Conservation (phyloP, 2,888 invertebrate species). For the Azorinus chamasolen region DNA sequence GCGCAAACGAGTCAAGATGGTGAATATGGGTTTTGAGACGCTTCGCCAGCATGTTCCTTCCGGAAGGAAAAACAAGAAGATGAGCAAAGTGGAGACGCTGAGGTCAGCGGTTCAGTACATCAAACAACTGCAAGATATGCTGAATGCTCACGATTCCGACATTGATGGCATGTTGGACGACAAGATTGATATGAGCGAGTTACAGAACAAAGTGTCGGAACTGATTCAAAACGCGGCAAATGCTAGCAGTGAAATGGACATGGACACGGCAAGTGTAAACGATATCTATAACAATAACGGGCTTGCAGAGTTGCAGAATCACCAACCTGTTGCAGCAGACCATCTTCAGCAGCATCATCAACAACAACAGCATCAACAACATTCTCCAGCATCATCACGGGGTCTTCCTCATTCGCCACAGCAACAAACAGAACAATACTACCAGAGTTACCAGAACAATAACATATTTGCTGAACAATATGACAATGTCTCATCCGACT, state of each 20-base stretch:
- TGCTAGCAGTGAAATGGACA: constrained; percentile 16
- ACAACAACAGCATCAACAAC: constrained; percentile 31
- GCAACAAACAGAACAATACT: constrained; percentile 38
- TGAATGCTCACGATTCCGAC: constrained; percentile 40
- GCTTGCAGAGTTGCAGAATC: constrained; percentile 14
- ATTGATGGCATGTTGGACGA: constrained; percentile 37
- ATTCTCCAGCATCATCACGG: constrained; percentile 44
- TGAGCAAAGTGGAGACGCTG: constrained; percentile 85
- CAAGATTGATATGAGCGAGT: constrained; percentile 51
- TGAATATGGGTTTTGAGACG: constrained; percentile 84
- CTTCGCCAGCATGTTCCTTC: constrained; percentile 84
- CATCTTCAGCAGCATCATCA: constrained; percentile 26
- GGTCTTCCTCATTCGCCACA: constrained; percentile 34
- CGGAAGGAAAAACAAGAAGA: constrained; percentile 82
- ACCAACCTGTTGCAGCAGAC: background rate
- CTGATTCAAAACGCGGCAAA: constrained; percentile 42
- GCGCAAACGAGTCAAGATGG: constrained; percentile 96
- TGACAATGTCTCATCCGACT: constrained; percentile 33
- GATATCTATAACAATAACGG: constrained; percentile 3
- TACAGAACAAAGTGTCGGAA: constrained; percentile 50
- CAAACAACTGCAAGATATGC: constrained; percentile 76
- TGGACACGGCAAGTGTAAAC: constrained; percentile 15
- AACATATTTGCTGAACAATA: constrained; percentile 29
- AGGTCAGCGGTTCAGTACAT: constrained; percentile 84
- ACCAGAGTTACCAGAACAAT: constrained; percentile 36